phyloP scores from a whole-genome alignment of 2,113 vertebrate genomes.

The Tachysurus fulvidraco region DNA sequence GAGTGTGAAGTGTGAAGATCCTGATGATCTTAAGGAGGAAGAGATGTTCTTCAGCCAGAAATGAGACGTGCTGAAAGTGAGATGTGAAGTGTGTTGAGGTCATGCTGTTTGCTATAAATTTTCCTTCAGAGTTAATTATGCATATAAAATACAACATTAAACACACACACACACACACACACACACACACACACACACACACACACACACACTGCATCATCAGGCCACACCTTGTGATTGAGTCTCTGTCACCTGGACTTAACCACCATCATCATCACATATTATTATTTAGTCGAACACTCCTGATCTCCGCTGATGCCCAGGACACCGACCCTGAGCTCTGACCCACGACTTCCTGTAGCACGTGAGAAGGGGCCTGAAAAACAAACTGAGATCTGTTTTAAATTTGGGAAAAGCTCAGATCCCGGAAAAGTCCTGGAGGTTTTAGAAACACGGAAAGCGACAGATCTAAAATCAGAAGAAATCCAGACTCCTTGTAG shows the following conservation, averaged over 20 bases:
- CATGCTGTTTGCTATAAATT: background rate
- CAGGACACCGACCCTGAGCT: background rate
- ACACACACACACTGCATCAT: no score
- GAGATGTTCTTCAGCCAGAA: background rate
- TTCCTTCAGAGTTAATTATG: background rate
- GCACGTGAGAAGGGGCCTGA: background rate
- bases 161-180: background rate
- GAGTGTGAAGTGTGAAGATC: background rate
- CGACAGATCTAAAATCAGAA: background rate
- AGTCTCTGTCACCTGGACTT: background rate
- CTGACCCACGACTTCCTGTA: no score
- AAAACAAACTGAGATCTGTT: background rate
- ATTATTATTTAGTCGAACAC: background rate
- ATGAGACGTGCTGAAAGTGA: background rate
- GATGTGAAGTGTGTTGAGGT: background rate
- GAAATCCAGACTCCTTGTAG: background rate
- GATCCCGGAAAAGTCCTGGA: background rate
- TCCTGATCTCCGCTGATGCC: background rate
- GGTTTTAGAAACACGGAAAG: background rate
- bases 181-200: background rate
- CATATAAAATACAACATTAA: background rate
- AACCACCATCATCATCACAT: background rate
- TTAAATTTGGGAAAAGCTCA: background rate
- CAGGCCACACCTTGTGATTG: background rate
- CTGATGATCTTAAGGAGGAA: background rate